Percentiles rank a stretch among this genome's conserved stretches.
Evolutionary conservation across 1,140 invertebrate species (phyloP).

Genomic region (Achroia grisella): DNA sequence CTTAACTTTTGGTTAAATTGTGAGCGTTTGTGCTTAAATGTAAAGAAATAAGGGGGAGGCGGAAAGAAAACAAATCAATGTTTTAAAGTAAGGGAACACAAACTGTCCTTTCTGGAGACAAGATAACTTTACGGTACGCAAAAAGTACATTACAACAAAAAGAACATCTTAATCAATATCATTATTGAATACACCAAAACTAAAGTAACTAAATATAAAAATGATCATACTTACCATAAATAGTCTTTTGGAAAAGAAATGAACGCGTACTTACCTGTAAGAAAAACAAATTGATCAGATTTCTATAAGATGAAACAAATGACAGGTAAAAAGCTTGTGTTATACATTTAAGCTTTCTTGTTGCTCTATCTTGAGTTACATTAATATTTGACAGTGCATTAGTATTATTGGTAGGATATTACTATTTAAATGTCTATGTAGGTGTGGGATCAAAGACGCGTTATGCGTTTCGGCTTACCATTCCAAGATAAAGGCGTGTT

Average conservation of each 20-base stretch:
- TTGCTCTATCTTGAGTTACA: constrained; percentile 39
- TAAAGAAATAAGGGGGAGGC: constrained; percentile 17
- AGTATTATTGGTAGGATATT: constrained; percentile 58
- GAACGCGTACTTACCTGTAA: constrained; percentile 10
- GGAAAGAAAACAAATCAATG: constrained; percentile 30
- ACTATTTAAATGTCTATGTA: constrained; percentile 53
- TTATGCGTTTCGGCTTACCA: constrained; percentile 56
- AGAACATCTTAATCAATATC: too few relatives aligned
- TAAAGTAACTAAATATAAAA: too few relatives aligned
- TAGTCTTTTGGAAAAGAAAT: not conserved
- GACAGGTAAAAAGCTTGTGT: not conserved
- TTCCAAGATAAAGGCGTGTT: constrained; percentile 57
- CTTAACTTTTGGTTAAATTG: constrained; percentile 31
- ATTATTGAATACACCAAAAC: too few relatives aligned
- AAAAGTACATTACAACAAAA: too few relatives aligned
- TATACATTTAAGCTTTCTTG: constrained; percentile 14
- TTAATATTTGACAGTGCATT: constrained; percentile 71
- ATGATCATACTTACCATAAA: not conserved
- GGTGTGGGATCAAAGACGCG: constrained; percentile 66
- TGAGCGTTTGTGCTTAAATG: constrained; percentile 5
- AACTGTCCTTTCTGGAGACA: too few relatives aligned
- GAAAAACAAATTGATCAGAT: constrained; percentile 3
- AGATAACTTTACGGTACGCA: too few relatives aligned
- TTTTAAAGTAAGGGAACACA: not conserved
- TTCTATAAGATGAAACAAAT: not conserved